Evolutionary conservation across 2,113 vertebrate species (phyloP).

Genomic region (Platysternon megacephalum): DNA sequence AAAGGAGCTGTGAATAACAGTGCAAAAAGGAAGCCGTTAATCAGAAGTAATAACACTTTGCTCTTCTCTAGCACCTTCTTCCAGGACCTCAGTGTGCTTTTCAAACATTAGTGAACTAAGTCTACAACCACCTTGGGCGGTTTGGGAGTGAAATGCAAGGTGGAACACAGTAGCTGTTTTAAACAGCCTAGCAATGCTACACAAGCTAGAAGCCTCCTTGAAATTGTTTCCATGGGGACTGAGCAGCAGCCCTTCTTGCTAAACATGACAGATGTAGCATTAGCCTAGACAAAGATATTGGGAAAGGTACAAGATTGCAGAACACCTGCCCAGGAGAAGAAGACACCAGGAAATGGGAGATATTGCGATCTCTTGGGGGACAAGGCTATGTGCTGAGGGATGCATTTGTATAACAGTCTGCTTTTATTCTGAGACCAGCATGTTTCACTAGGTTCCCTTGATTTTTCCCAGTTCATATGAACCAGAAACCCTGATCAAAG

Average conservation of each 20-base stretch:
- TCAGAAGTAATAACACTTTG: constrained; percentile 28
- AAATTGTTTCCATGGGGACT: constrained; percentile 73
- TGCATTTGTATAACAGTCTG: fast-evolving
- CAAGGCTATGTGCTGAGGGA: background rate
- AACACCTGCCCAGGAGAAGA: background rate
- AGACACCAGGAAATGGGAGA: background rate
- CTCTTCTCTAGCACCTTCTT: constrained; percentile 44
- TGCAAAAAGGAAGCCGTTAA: constrained; percentile 46
- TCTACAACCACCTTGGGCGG: constrained; percentile 11
- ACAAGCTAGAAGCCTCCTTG: constrained; percentile 57
- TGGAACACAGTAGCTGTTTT: background rate
- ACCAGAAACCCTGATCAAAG: background rate
- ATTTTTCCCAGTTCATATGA: background rate
- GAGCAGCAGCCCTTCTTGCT: background rate
- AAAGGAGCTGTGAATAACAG: background rate
- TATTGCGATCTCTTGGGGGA: fast-evolving
- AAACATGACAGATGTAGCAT: constrained; percentile 1
- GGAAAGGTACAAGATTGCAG: background rate
- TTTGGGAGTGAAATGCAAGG: constrained; percentile 18
- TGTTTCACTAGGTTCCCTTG: background rate
- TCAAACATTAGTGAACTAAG: constrained; percentile 43
- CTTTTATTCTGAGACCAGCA: background rate
- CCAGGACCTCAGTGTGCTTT: constrained; percentile 54
- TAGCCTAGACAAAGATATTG: constrained; percentile 32
- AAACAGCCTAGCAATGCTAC: constrained; percentile 19